Evolutionary conservation across 2,797 vertebrate species (phyloP), one percentile per base, ranked within the genome.

Genomic region (Tamandua tetradactyla): DNA sequence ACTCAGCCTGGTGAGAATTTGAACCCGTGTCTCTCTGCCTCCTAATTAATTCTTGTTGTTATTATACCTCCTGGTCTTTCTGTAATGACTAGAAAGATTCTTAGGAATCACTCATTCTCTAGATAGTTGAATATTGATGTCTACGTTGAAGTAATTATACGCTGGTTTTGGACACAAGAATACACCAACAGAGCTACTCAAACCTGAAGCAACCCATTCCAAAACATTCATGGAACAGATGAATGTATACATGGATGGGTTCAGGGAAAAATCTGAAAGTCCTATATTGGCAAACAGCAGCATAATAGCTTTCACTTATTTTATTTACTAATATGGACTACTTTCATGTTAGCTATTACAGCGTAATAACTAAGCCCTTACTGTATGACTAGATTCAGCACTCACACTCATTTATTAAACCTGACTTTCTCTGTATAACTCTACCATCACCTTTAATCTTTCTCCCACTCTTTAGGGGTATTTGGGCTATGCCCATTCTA

Each of bases 81-180:
- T 82, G 35, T 80, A 79, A 84, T 71, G n/a, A 95, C 80, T 68
- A 79, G 22, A 62, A 87, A 78, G 52, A 74, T 68, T 66, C 11
- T 0, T 30, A 80, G 76, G 47, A 80, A 89, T 87, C 17, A 74
- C 4, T 74, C 42, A 83, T 71, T 23, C 13, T 87, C 57, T 89
- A 55, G 37, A 62, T 57, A 62, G 64, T 92, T 95, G 30, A 75
- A 62, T 86, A 32, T 35, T 52, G 35, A 79, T 62, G 9, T 75
- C 64, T 89, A 84, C 35, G 57, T 15, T 82, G 83, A 95, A 74
- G 62, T 49, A 82, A 89, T 44, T 74, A 15, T 25, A 69, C 57
- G 35, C 82, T 87, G 42, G 89, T 93, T 62, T 30, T 61, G n/a
- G 85, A 88, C 37, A 0, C 82, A 30, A 75, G n/a, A 78, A 59